phyloP scores from a whole-genome alignment of 2,797 vertebrate genomes.

The Arrhamphus sclerolepis region DNA sequence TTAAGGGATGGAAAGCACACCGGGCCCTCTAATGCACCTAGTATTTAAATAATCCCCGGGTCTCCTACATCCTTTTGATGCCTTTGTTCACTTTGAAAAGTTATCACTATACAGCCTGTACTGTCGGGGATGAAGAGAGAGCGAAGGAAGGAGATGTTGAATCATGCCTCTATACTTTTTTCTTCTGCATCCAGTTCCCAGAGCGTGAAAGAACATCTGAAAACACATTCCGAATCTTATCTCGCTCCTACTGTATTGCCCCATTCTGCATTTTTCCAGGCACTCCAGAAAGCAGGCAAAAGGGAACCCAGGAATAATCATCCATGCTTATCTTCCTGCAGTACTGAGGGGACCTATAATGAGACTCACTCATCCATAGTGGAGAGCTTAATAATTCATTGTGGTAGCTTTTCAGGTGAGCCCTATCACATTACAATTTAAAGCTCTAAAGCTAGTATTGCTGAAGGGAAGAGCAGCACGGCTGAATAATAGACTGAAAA shows the following conservation, averaged over 20 bases:
- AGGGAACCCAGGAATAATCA: slow-evolving; percentile 77
- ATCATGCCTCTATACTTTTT: slow-evolving; percentile 65
- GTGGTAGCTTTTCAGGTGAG: slow-evolving; percentile 80
- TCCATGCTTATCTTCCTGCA: slow-evolving; percentile 76
- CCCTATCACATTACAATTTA: slow-evolving; percentile 80
- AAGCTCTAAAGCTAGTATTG: slow-evolving; percentile 76
- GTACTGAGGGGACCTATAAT: slow-evolving; percentile 78
- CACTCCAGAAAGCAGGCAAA: slow-evolving; percentile 67
- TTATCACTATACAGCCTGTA: slow-evolving; percentile 80
- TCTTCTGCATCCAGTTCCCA: slow-evolving; percentile 74
- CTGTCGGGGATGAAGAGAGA: slow-evolving; percentile 62
- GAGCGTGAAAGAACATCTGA: slow-evolving; percentile 79
- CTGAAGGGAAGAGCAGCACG: slow-evolving; percentile 62
- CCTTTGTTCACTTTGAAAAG: slow-evolving; percentile 84
- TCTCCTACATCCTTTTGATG: slow-evolving; percentile 80
- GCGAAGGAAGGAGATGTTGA: slow-evolving; percentile 45
- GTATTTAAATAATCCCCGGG: slow-evolving; percentile 84
- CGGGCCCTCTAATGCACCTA: slow-evolving; percentile 79
- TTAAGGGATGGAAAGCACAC: slow-evolving; percentile 80
- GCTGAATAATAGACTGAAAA: slow-evolving; percentile 62
- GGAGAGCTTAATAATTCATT: slow-evolving; percentile 83
- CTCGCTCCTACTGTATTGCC: slow-evolving; percentile 67
- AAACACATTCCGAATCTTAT: slow-evolving; percentile 80
- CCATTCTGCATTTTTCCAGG: slow-evolving; percentile 68
- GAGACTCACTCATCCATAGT: slow-evolving; percentile 79